Base-by-base conservation (phyloP, 2,888 invertebrate genomes). In the Linyphia triangularis region DNA sequence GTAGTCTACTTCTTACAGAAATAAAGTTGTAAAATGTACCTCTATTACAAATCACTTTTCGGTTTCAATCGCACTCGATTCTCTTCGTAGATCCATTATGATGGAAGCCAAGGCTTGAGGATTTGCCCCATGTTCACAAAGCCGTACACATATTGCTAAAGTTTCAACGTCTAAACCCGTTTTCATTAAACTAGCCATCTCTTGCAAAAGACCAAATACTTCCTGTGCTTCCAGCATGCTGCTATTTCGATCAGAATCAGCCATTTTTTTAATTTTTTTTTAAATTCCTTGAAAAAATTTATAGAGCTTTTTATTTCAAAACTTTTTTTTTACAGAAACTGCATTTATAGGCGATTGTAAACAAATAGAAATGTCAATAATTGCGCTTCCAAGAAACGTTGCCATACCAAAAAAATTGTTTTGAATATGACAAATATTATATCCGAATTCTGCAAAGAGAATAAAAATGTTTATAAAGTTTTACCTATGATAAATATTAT, bases 91-190 rank as follows among this genome's bases (percentile, higher is more conserved):
- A 77, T 82, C 82, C 33, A 51, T 37, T 10, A 88, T 70, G 37
- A 88, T 63, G 0, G 63, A 33, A 22, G 88, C 88, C 24, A 88
- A 43, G 3, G 88, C 82, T 77, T 88, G 70, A 6, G 88, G 88
- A 63, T 88, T 88, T 7, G 83, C 88, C 33, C 88, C 88, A 33
- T 88, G 73, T 61, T 88, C 88, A 57, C 75, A 77, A 1, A 88
- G 51, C 63, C 88, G 67, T 1, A 88, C 88, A 57, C 88, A 88
- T 16, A 88, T 83, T 6, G 88, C 88, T 26, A 88, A 51, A 24
- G 88, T 83, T 70, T 88, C 77, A 33, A 61, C 77, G 37, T 88
- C 88, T 57, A 88, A 65, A 6, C 83, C 88, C 4, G 88, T 77
- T 30, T 88, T 82, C 57, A 88, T 57, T 4, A 88, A 59, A 33